Percentiles rank a stretch among this genome's conserved stretches.
These are phyloP conservation scores for Meda fulgida DNA, from an alignment of 2,797 vertebrate species.

Conservation along the genomic window DNA sequence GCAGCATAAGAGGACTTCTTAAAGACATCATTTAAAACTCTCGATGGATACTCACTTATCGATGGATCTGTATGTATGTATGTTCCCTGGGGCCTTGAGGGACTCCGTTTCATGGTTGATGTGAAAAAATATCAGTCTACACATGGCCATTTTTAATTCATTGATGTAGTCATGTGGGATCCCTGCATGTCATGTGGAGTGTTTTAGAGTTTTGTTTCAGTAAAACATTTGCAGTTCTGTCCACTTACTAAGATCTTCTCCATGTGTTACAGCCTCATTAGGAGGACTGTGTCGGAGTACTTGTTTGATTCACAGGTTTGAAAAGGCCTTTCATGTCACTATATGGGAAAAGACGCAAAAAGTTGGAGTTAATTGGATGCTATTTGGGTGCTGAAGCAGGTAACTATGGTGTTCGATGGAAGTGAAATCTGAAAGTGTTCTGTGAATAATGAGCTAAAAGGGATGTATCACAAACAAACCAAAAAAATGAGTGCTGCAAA, in stretches of 20 bases:
- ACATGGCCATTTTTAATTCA: not conserved
- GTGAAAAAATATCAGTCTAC: not conserved
- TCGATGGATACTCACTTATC: not conserved
- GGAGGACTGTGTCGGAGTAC: constrained; percentile 10
- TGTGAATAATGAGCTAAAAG: constrained; percentile 28
- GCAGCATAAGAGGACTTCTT: not conserved
- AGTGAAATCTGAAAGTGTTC: not conserved
- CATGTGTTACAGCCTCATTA: constrained; percentile 51
- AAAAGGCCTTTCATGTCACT: constrained; percentile 52
- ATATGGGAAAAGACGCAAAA: constrained; percentile 17
- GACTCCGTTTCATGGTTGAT: not conserved
- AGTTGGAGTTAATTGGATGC: constrained; percentile 45
- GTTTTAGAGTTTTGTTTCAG: not conserved
- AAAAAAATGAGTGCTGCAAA: constrained; percentile 11
- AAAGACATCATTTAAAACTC: not conserved
- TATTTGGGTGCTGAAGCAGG: constrained; percentile 38
- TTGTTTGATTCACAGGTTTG: constrained; percentile 48
- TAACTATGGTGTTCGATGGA: constrained; percentile 33
- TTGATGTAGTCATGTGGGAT: not conserved
- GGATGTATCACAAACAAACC: not conserved
- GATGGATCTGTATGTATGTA: not conserved
- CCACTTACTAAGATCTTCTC: constrained; percentile 31
- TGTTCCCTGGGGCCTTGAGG: not conserved
- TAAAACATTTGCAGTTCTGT: constrained; percentile 19
- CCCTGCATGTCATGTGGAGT: not conserved